Conservation (phyloP, 1,140 invertebrate genomes). For the Drosophila leontia region DNA sequence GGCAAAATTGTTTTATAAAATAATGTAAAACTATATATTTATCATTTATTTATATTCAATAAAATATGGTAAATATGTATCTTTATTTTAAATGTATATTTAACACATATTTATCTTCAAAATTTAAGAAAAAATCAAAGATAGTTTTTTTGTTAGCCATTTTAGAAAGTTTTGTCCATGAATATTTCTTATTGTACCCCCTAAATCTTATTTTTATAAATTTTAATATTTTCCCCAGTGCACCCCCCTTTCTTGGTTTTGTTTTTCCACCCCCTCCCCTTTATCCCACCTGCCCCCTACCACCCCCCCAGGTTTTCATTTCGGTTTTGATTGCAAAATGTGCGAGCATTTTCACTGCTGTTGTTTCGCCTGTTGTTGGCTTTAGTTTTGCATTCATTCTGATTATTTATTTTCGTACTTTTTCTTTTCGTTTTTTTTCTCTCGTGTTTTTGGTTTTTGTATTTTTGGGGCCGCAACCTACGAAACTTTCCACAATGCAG, state of each 20-base stretch:
- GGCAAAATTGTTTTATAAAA: no score
- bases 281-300: neutral
- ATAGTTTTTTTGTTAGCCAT: neutral
- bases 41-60: no score
- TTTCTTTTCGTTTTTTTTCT: conserved; percentile 15
- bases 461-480: conserved; percentile 63
- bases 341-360: conserved; percentile 40
- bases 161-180: neutral
- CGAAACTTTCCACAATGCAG: conserved; percentile 65
- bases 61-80: no score
- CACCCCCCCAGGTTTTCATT: neutral
- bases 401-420: conserved; percentile 58
- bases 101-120: no score
- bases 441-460: conserved; percentile 46
- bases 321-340: conserved; percentile 58
- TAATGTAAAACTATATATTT: no score
- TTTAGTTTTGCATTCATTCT: conserved; percentile 57
- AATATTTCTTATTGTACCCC: neutral
- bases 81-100: no score
- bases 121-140: no score
- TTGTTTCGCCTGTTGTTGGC: conserved; percentile 24
- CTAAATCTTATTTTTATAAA: no score
- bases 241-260: conserved; percentile 8
- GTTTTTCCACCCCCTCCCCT: conserved; percentile 21
- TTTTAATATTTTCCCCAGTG: conserved; percentile 2